These are phyloP conservation scores for Oreochromis aureus DNA, from an alignment of 2,113 vertebrate species.

Conservation along the genomic window DNA sequence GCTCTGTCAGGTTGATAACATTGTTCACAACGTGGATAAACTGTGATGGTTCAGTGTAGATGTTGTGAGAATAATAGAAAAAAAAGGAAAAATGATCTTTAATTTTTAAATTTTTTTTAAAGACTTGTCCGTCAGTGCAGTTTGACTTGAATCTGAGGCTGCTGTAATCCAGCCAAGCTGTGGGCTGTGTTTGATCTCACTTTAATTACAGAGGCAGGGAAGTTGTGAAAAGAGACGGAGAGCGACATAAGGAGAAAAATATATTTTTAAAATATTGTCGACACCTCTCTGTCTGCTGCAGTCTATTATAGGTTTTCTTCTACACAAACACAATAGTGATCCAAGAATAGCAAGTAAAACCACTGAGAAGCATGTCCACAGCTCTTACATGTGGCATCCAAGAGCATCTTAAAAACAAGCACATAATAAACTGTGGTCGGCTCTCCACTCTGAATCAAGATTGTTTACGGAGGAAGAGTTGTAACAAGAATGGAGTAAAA, in stretches of 20 bases:
- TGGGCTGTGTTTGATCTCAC: background rate
- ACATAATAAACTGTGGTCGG: background rate
- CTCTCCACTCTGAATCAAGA: background rate
- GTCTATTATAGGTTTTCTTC: constrained; percentile 2
- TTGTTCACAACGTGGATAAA: background rate
- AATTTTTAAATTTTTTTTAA: background rate
- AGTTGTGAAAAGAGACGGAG: background rate
- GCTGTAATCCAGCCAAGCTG: background rate
- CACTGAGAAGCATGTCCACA: background rate
- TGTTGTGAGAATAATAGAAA: background rate
- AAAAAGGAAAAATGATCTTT: background rate
- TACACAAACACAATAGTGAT: background rate
- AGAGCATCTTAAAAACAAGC: background rate
- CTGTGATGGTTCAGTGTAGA: background rate
- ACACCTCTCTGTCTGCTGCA: background rate
- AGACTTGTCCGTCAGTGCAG: background rate
- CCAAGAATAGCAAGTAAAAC: constrained; percentile 23
- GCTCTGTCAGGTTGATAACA: background rate
- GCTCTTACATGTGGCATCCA: background rate
- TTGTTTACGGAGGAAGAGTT: background rate
- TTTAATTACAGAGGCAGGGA: background rate
- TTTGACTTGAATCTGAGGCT: constrained; percentile 9
- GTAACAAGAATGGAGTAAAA: background rate
- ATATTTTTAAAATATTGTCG: background rate
- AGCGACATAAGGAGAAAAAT: background rate